Conservation (phyloP, 2,797 vertebrate species). For the Acipenser transmontanus region DNA sequence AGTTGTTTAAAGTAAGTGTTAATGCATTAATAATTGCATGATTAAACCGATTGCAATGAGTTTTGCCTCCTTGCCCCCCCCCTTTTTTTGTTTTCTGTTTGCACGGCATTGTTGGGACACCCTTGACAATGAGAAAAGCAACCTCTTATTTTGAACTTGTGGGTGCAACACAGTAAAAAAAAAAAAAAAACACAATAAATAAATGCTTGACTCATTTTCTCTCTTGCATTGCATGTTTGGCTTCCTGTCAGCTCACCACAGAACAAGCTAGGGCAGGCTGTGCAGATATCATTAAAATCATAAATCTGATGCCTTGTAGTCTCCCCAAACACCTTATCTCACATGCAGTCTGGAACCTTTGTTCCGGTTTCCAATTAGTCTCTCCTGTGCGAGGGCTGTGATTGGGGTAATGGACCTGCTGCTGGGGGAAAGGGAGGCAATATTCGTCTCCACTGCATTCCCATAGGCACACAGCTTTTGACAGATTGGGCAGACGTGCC, state of each 20-base stretch:
- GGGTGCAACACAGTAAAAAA: too few species aligned
- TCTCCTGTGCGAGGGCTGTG: slow-evolving; percentile 61
- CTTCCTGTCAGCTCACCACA: slow-evolving; percentile 45
- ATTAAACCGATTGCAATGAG: too few species aligned
- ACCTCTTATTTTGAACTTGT: too few species aligned
- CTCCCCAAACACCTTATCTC: slow-evolving; percentile 56
- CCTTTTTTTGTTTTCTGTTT: too few species aligned
- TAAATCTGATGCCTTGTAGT: slow-evolving; percentile 59
- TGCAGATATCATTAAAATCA: slow-evolving; percentile 55
- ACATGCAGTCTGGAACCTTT: slow-evolving; percentile 57
- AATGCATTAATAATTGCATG: too few species aligned
- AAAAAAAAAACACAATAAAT: too few species aligned
- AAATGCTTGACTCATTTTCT: too few species aligned
- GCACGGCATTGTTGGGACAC: too few species aligned
- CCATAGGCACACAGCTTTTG: slow-evolving; percentile 82
- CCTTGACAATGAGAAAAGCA: too few species aligned
- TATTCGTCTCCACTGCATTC: slow-evolving; percentile 84
- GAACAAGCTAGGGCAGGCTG: slow-evolving; percentile 57
- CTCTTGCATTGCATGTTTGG: slow-evolving; percentile 48
- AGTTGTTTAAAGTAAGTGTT: too few species aligned
- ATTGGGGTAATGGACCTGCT: slow-evolving; percentile 69
- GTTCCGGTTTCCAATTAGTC: slow-evolving; percentile 67
- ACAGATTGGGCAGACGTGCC: slow-evolving; percentile 85
- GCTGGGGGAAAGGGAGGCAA: slow-evolving; percentile 54
- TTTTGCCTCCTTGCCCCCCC: too few species aligned